Conservation (phyloP, 2,888 invertebrate genomes). For the Prosapia bicincta region DNA sequence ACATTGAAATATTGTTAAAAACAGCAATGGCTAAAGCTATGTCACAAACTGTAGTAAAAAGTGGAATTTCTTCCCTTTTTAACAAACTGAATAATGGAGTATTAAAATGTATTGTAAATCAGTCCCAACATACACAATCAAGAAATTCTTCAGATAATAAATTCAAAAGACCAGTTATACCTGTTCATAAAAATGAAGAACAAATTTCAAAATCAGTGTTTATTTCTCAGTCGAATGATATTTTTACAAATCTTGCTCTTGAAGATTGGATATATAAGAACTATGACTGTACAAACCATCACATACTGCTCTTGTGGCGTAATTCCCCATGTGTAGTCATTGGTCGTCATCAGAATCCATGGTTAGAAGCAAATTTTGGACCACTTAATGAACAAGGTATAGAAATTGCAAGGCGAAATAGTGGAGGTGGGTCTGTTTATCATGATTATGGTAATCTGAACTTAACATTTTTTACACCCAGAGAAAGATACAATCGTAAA, state of each 20-base stretch:
- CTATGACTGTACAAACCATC: constrained; percentile 76
- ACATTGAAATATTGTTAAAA: background rate
- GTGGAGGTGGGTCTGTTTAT: constrained; percentile 96
- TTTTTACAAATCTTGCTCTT: constrained; percentile 89
- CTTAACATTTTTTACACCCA: constrained; percentile 84
- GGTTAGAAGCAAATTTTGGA: constrained; percentile 82
- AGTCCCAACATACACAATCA: background rate
- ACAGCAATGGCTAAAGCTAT: too few species aligned
- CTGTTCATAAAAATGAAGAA: constrained; percentile 19
- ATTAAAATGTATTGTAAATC: background rate
- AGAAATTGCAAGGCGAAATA: constrained; percentile 80
- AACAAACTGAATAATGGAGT: background rate
- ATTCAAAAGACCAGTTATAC: background rate
- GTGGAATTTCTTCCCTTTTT: background rate
- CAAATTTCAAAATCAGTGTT: constrained; percentile 76
- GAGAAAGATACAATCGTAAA: constrained; percentile 77
- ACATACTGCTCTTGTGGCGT: constrained; percentile 86
- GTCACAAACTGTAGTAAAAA: background rate
- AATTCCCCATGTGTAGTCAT: constrained; percentile 94
- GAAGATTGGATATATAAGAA: constrained; percentile 96
- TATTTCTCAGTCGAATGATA: constrained; percentile 86
- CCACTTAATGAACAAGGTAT: constrained; percentile 64
- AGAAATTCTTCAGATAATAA: background rate
- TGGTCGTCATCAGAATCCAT: constrained; percentile 96
- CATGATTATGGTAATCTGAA: constrained; percentile 94